Evolutionary conservation across 2,888 invertebrate species (phyloP), one percentile per base, ranked within the genome.

Genomic region (Panzeria rudis): DNA sequence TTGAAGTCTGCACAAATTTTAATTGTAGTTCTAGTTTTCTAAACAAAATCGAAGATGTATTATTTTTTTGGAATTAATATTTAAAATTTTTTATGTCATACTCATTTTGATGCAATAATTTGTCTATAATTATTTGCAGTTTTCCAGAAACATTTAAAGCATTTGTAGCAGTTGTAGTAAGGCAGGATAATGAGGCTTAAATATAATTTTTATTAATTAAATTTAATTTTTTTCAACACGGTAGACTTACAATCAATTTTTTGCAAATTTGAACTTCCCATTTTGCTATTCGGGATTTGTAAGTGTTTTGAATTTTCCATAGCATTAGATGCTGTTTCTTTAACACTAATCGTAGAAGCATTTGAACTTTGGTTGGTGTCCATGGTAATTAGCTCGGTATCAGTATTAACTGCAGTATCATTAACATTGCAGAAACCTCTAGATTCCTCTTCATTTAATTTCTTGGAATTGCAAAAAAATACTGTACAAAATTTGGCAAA

Each of bases 91-190:
- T n/a, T n/a, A n/a, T n/a, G 9, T 88, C 91, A 87, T 86, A 92
- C 92, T 87, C 86, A 87, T 92, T 92, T 73, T 92, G 92, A 23
- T 88, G 78, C 29, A 90, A 69, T 20, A 92, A 54, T 41, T 90
- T 89, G 86, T 92, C 91, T 50, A 92, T 92, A n/a, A 92, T 91
- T 15, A 88, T 86, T 76, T 92, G 92, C 73, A 92, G 77, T 50
- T 89, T 90, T 17, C 89, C 89, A 1, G 91, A 90, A n/a, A 90
- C 89, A 80, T 89, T 89, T 69, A 87, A 86, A 35, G 87, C 84
- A 80, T 77, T 86, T 66, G 87, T 78, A 35, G 89, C 87, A 54
- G 88, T 87, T 17, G 86, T 81, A 13, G 91, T 88, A 52, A 91
- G 86, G 11, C 89, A 90, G 0, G 88, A 87, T 0, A 91, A 72